These are phyloP conservation scores for Tipula helvola DNA, from an alignment of 2,888 invertebrate species.

Conservation along the genomic window DNA sequence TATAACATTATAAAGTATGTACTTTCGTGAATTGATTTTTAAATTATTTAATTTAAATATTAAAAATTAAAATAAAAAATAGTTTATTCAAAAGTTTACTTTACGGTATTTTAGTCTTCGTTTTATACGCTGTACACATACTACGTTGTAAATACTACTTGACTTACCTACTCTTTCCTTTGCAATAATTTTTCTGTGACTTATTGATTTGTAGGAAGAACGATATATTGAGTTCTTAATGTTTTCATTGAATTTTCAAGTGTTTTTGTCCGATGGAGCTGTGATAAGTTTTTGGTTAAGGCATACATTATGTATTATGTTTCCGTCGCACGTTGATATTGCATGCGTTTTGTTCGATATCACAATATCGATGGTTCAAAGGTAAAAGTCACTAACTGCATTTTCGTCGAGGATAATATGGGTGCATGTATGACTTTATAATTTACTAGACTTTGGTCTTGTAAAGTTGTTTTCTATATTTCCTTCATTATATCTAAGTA, in stretches of 20 bases:
- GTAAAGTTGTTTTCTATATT: too few relatives aligned
- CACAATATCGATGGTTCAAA: too few relatives aligned
- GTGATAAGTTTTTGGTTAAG: neutral
- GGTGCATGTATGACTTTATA: too few relatives aligned
- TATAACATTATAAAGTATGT: neutral
- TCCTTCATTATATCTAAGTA: too few relatives aligned
- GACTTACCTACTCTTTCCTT: neutral
- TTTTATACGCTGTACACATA: neutral
- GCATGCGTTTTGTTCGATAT: too few relatives aligned
- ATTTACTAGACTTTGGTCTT: too few relatives aligned
- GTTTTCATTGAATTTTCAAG: neutral
- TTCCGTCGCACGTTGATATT: neutral
- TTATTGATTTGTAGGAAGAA: neutral
- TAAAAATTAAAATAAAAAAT: neutral
- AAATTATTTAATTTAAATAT: constrained; percentile 4
- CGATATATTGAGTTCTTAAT: neutral
- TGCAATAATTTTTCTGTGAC: neutral
- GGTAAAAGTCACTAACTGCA: too few relatives aligned
- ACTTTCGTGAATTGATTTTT: neutral
- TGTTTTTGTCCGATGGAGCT: neutral
- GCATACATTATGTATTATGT: too few relatives aligned
- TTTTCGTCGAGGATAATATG: too few relatives aligned
- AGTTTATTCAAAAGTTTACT: neutral
- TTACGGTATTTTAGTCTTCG: neutral
- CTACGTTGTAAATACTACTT: neutral